Base-by-base conservation (phyloP, 2,888 invertebrate species). In the Tetranychus truncatus region DNA sequence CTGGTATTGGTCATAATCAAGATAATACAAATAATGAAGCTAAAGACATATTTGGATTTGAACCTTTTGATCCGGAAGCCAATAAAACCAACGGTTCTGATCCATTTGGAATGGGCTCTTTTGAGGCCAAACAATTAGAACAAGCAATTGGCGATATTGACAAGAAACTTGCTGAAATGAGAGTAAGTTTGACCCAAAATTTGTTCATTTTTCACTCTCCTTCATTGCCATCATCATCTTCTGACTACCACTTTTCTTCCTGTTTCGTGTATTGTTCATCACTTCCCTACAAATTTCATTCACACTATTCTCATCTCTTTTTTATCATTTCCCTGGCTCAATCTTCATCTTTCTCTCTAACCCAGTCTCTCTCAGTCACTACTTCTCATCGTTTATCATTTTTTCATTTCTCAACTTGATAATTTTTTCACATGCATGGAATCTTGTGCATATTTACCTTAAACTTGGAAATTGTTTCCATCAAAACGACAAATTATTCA, bases 51-150 rank as follows among this genome's bases (percentile, higher is more conserved):
- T 92, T 92, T 83, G 91, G 91, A 45, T 89, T 89, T 45, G 86
- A 89, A 74, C 90, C 91, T 1, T 91, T 91, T 82, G 80, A 80
- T 74, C 80, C 80, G 78, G 71, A 46, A 66, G 66, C 11, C n/a
- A 73, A 66, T 66, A 69, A 45, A 65, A 66, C 34, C 71, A 75
- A 75, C 15, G 20, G 76, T 6, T 76, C 87, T 79, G 92, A 92
- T 83, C 91, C 91, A 1, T 92, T 92, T 81, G 92, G 92, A 79
- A 91, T 92, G 86, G 89, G 89, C 71, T 89, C 89, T 80, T 89
- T 89, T 79, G 83, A 82, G 74, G 84, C 86, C 15, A 85, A 86
- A 79, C 87, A 88, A 80, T 84, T 88, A 77, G 88, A 88, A 82
- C 88, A 87, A 82, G 90, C 91, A 79, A 89, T 91, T 80, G 89